Evolutionary conservation across 2,888 invertebrate species (phyloP).

Genomic region (Venusia cambrica): DNA sequence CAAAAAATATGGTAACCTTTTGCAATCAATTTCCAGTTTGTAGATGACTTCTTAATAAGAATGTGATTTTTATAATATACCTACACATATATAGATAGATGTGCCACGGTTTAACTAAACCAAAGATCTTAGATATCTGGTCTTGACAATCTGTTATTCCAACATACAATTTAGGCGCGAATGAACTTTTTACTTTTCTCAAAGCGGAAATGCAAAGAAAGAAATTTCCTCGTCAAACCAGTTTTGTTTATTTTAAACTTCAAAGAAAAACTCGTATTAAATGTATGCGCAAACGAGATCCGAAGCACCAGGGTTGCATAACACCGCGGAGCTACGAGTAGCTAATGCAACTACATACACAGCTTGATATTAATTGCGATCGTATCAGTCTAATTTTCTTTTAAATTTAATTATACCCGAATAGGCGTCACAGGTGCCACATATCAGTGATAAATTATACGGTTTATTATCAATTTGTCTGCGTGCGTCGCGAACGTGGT

Average conservation of each 20-base stretch:
- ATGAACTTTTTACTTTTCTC: conserved; percentile 68
- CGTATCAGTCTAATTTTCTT: conserved; percentile 55
- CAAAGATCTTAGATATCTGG: too few relatives aligned
- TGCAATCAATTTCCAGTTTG: conserved; percentile 12
- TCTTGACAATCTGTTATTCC: too few relatives aligned
- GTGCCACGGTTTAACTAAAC: too few relatives aligned
- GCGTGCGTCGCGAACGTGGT: conserved; percentile 42
- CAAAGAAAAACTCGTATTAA: conserved; percentile 72
- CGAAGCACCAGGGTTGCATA: conserved; percentile 69
- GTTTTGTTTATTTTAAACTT: conserved; percentile 66
- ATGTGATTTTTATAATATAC: too few relatives aligned
- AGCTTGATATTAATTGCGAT: conserved; percentile 55
- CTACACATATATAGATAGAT: too few relatives aligned
- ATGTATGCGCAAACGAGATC: conserved; percentile 75
- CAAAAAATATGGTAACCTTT: conserved; percentile 18
- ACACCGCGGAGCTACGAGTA: conserved; percentile 49
- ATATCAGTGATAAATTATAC: conserved; percentile 38
- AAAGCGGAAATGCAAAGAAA: conserved; percentile 75
- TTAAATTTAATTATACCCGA: conserved; percentile 38
- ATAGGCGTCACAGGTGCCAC: conserved; percentile 36
- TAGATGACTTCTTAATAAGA: conserved; percentile 20
- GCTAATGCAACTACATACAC: conserved; percentile 57
- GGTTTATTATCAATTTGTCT: conserved; percentile 47
- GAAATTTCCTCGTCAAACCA: conserved; percentile 65
- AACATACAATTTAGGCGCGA: conserved; percentile 60